phyloP scores from a whole-genome alignment of 2,113 vertebrate genomes.

The Ascaphus truei region DNA sequence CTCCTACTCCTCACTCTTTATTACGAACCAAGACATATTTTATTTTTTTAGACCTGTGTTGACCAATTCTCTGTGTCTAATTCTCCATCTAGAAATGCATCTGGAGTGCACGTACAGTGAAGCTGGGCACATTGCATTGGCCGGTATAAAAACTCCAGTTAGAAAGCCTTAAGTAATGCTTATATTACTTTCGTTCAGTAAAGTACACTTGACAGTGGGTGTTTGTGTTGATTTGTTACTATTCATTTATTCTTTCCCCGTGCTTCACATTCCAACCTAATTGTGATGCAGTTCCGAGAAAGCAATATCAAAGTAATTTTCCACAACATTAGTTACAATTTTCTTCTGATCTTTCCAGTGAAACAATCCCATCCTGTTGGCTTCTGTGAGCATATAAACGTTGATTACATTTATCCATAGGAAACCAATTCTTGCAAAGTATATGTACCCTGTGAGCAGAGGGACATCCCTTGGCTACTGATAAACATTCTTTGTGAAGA shows the following conservation, averaged over 20 bases:
- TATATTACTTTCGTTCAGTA: slow-evolving; percentile 67
- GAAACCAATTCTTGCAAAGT: slow-evolving; percentile 59
- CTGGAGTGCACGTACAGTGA: slow-evolving; percentile 20
- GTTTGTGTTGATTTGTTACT: slow-evolving; percentile 82
- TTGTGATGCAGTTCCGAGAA: slow-evolving; percentile 78
- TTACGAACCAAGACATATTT: no score
- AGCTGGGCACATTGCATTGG: slow-evolving; percentile 49
- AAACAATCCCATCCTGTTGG: slow-evolving; percentile 75
- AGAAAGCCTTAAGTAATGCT: slow-evolving; percentile 73
- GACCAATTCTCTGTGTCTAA: no score
- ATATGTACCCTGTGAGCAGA: slow-evolving; percentile 28
- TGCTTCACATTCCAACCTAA: slow-evolving; percentile 68
- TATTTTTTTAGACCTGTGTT: no score
- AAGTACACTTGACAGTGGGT: slow-evolving; percentile 73
- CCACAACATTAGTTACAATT: slow-evolving; percentile 80
- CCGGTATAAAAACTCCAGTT: slow-evolving; percentile 50
- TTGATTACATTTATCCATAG: slow-evolving; percentile 75
- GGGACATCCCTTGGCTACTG: slow-evolving; percentile 23
- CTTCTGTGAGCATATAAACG: slow-evolving; percentile 67
- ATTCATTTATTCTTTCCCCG: slow-evolving; percentile 66
- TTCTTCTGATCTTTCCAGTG: slow-evolving; percentile 73
- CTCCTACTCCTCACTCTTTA: no score
- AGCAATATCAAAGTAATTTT: slow-evolving; percentile 84
- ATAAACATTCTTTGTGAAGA: slow-evolving; percentile 34
- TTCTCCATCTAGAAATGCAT: not conserved